Evolutionary conservation across 2,888 invertebrate genomes (phyloP), one percentile per base, ranked within the genome.

Genomic region (Pollenia griseotomentosa): DNA sequence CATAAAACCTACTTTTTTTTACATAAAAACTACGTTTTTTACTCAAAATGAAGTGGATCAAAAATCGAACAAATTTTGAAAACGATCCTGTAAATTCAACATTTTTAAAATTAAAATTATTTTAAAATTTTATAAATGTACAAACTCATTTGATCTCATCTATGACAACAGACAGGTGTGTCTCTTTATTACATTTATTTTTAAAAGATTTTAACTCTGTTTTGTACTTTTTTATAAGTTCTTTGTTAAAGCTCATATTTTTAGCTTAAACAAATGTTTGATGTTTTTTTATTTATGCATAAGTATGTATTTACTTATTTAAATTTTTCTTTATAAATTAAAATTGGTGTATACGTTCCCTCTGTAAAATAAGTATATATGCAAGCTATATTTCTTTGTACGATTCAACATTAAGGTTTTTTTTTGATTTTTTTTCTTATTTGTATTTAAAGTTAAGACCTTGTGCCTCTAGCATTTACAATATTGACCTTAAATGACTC

Each of bases 401-500:
- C 61, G 2, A 55, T 19, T 23, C 12, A 23, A 53, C 10, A 46
- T 57, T 46, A 48, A 42, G 14, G 16, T 1, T 33, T n/a, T 53
- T 23, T 66, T 12, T 19, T 7, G 42, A 23, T 48, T 53, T 57
- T 83, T 71, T 61, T 78, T 59, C 6, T 33, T 6, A 46, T 77
- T 61, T 16, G 19, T 73, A 33, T 78, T 68, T 82, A 12, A 75
- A 57, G 51, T 80, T 65, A 70, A 59, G 73, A 78, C 87, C 86
- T 81, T 86, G 86, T 83, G 57, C 44, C 65, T 59, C 48, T 63
- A 40, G 78, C 23, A 75, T 71, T 86, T 55, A 80, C 65, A 66
- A 77, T 53, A 82, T 23, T 80, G 82, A 85, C 81, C 83, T 85
- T 78, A 78, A 53, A 81, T 66, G 73, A 84, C 19, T 63, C 42